Base-by-base conservation (phyloP, 2,888 invertebrate genomes). In the Plagodis dolabraria region DNA sequence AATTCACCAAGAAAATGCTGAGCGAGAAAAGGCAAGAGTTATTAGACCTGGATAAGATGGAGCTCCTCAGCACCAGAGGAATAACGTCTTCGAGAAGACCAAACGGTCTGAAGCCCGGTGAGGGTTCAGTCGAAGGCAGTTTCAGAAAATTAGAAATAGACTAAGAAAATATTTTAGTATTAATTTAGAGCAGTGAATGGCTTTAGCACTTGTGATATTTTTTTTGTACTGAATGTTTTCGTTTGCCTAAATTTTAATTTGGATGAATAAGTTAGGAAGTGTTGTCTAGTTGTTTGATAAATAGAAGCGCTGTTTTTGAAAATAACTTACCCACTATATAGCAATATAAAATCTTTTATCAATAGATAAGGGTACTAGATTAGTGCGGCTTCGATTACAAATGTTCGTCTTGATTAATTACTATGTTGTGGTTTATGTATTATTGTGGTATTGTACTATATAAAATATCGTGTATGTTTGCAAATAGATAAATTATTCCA, bases 91-190 rank as follows among this genome's bases (percentile, higher is more conserved):
- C 87, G 5, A 80, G 83, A 63, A 81, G 70, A 56, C 77, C 76
- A 60, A 77, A 71, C 64, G 80, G 83, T 65, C 70, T 76, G 34
- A 79, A 77, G 65, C 73, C 75, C 5, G 88, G 92, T 70, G 69
- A 74, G 11, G 72, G 77, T 2, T 83, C 88, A 42, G 83, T 90
- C 11, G 87, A 94, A 73, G 95, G 95, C 12, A 95, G 95, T 79
- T 96, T 96, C 85, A 93, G 95, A 70, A 95, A 95, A 83, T 82
- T 96, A 69, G 95, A 96, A 76, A 94, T 96, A 72, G 96, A 96
- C 80, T 95, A 91, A 72, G 12, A 10, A 11, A 53, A 36, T 42
- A 34, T 1, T 40, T 47, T 55, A 38, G 33, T n/a, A 38, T 9
- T 33, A 7, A 22, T 5, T 33, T 22, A 44, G 11, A 11, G 48